phyloP scores from a whole-genome alignment of 2,888 invertebrate genomes.

The Diaphora mendica region DNA sequence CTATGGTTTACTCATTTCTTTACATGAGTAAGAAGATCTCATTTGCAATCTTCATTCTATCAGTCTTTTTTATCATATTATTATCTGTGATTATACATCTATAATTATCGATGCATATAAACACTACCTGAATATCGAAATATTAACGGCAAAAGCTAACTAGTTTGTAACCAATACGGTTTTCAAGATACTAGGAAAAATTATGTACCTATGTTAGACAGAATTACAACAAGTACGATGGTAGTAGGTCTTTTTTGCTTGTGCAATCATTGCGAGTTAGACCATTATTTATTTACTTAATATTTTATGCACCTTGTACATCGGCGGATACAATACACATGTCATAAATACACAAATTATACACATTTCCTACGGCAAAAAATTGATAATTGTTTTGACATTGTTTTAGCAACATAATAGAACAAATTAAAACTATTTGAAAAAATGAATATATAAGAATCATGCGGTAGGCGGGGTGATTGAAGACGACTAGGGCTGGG shows the following conservation, averaged over 20 bases:
- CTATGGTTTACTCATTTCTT: background rate
- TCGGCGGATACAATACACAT: too few relatives aligned
- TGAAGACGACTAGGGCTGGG: conserved; percentile 63
- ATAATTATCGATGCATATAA: background rate
- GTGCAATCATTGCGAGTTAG: too few relatives aligned
- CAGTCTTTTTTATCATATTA: background rate
- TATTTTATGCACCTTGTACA: too few relatives aligned
- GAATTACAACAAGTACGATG: background rate
- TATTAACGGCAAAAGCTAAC: background rate
- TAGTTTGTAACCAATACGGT: background rate
- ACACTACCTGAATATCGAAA: background rate
- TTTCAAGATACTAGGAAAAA: background rate
- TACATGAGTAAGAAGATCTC: background rate
- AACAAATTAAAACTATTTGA: conserved; percentile 38
- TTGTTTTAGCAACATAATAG: background rate
- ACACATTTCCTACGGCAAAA: too few relatives aligned
- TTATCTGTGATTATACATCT: too few relatives aligned
- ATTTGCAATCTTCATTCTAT: background rate
- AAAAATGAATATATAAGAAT: conserved; percentile 54
- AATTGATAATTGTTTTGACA: too few relatives aligned
- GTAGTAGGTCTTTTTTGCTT: background rate
- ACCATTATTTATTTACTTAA: too few relatives aligned
- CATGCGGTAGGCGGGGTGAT: conserved; percentile 63
- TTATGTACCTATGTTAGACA: background rate
- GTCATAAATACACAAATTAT: too few relatives aligned